Percentiles rank a stretch among this genome's conserved stretches.
Conservation (phyloP, 2,888 invertebrate genomes). For the Mythimna albipuncta region DNA sequence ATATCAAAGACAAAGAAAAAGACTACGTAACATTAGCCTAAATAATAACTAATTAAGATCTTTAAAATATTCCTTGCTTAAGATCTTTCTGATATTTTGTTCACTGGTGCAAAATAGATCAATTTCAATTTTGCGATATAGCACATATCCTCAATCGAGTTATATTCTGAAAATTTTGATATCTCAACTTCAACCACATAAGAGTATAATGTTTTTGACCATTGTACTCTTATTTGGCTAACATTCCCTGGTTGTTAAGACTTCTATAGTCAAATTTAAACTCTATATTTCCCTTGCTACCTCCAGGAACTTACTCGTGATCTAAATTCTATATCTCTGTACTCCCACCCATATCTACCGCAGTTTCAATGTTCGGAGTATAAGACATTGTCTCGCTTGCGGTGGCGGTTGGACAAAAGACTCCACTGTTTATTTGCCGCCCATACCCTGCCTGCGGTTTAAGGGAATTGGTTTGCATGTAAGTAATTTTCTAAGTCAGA, state of each 20-base stretch:
- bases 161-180: no score
- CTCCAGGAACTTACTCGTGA: neutral
- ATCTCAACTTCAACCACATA: no score
- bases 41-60: no score
- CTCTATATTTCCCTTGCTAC: neutral
- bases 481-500: slow-evolving; percentile 88
- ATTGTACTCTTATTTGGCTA: neutral
- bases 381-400: slow-evolving; percentile 86
- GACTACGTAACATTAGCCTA: no score
- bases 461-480: slow-evolving; percentile 85
- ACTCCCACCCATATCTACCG: slow-evolving; percentile 10
- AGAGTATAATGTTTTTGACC: no score
- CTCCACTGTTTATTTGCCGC: slow-evolving; percentile 85
- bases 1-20: no score
- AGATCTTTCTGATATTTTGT: no score
- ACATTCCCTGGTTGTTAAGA: no score
- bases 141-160: no score
- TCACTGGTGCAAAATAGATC: no score
- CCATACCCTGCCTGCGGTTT: slow-evolving; percentile 85
- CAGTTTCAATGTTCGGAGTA: slow-evolving; percentile 72
- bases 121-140: no score
- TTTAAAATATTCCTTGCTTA: no score
- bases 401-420: slow-evolving; percentile 86
- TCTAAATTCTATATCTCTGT: neutral
- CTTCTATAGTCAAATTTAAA: neutral